phyloP scores from a whole-genome alignment of 2,113 vertebrate species.

The Uria lomvia region DNA sequence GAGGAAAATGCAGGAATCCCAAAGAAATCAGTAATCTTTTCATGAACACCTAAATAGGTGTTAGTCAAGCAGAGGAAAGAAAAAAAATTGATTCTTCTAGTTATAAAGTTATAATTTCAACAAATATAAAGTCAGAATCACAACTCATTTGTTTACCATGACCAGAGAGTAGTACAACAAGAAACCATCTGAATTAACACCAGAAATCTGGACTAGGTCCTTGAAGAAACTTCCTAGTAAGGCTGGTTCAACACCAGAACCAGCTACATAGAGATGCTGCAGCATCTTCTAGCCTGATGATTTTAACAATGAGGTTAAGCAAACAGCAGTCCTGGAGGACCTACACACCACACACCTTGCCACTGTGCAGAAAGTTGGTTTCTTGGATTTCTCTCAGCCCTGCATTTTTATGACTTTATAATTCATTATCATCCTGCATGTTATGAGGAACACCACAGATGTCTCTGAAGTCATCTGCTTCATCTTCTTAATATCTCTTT shows the following conservation, averaged over 20 bases:
- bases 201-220: fast-evolving
- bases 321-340: neutral
- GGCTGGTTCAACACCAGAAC: neutral
- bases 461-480: neutral
- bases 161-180: neutral
- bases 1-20: neutral
- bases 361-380: neutral
- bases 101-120: fast-evolving
- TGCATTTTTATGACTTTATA: neutral
- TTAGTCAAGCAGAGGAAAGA: neutral
- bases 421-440: neutral
- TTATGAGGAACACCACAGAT: neutral
- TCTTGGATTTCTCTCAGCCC: neutral
- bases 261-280: fast-evolving
- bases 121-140: neutral
- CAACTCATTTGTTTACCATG: fast-evolving
- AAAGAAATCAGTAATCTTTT: neutral
- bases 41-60: neutral
- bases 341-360: neutral
- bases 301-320: neutral
- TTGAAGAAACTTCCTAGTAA: neutral
- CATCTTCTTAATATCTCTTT: neutral
- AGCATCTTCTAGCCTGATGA: neutral
- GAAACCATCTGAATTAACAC: fast-evolving
- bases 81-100: neutral